Base-by-base conservation (phyloP, 2,888 invertebrate species). In the Melinaea marsaeus region DNA sequence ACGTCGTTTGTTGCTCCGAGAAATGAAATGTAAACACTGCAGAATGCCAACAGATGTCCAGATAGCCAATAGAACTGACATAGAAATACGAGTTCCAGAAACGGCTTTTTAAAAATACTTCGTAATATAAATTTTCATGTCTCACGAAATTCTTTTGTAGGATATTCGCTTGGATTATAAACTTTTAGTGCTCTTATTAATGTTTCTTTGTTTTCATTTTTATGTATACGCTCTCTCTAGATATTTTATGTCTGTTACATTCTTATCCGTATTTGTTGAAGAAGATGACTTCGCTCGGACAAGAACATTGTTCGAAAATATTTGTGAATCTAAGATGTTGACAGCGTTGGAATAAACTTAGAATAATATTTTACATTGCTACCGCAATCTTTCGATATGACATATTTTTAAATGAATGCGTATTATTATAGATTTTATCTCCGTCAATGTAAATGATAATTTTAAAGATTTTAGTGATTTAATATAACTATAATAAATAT, bases 21-120 rank as follows among this genome's bases (percentile, higher is more conserved):
- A 88, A 85, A 90, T 90, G 90, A 89, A 90, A 90, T 80, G 87
- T 79, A 89, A 90, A 90, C 90, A 90, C 79, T 79, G 81, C 77
- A 80, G 77, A 79, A 81, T 80, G 82, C 85, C 79, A 83, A 82
- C 88, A 88, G 86, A 89, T 88, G 89, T 88, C 88, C 90, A 88
- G 89, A 88, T 90, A 89, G 88, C 86, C 89, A 88, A 89, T 88
- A 85, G 83, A 79, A 75, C 72, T 68, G 74, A 72, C 76, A 73
- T 37, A 62, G 83, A 79, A 69, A 76, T 68, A 77, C 66, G 65
- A 64, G 63, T 65, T 65, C 79, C 73, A 74, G 85, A 85, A 77
- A 75, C 66, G 80, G 68, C 64, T 55, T 42, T 2, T 35, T 55
- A 0, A 55, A 46, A 55, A 46, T 57, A 42, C 35, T 4, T 32